These are phyloP conservation scores for Delia radicum DNA, from an alignment of 1,140 invertebrate genomes.

Conservation along the genomic window DNA sequence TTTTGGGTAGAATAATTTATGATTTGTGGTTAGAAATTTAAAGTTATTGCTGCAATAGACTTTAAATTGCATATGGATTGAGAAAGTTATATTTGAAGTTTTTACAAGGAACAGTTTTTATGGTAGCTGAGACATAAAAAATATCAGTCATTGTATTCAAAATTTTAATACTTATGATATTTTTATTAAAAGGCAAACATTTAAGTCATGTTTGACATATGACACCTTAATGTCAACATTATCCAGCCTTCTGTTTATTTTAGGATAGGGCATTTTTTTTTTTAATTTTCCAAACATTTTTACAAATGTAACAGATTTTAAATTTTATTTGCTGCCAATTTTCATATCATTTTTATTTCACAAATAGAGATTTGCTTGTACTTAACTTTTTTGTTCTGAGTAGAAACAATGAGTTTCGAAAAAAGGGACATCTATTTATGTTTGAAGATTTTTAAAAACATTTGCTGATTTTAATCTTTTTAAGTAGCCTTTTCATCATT, in stretches of 20 bases:
- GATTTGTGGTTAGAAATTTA: background rate
- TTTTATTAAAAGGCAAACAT: no score
- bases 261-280: background rate
- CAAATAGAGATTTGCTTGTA: no score
- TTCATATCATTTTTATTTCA: background rate
- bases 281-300: background rate
- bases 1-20: background rate
- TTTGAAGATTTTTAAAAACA: constrained; percentile 14
- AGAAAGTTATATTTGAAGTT: no score
- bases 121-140: no score
- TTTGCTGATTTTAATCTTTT: constrained; percentile 24
- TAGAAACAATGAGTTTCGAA: background rate
- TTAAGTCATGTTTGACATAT: no score
- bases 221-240: constrained; percentile 17
- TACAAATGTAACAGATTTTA: background rate
- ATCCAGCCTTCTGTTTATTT: constrained; percentile 5
- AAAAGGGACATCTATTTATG: background rate
- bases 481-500: constrained; percentile 9
- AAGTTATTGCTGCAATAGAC: background rate
- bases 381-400: background rate
- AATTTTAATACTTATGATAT: no score
- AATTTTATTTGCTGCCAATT: background rate
- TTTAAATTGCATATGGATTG: no score
- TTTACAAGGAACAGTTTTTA: no score
- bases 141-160: no score